Evolutionary conservation across 2,113 vertebrate genomes (phyloP).

Genomic region (Perognathus longimembris): DNA sequence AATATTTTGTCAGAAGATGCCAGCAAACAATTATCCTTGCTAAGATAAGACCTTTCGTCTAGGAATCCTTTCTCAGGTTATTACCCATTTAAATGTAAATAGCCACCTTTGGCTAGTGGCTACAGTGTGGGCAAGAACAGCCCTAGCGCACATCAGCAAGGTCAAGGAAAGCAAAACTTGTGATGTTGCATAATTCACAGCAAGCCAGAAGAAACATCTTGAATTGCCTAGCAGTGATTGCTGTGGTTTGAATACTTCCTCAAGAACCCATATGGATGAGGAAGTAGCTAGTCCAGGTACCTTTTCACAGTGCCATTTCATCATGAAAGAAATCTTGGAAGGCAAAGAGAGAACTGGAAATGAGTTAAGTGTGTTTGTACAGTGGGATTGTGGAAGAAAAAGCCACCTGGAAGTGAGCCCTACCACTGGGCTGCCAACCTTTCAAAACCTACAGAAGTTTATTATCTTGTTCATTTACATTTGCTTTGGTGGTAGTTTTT

Average conservation of each 20-base stretch:
- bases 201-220: not conserved
- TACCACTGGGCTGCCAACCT: not conserved
- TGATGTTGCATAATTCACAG: not conserved
- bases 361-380: not conserved
- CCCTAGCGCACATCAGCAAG: not conserved
- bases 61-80: not conserved
- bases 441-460: not conserved
- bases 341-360: not conserved
- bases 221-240: not conserved
- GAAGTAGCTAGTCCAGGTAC: not conserved
- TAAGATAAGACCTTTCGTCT: not conserved
- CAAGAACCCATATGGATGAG: not conserved
- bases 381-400: not conserved
- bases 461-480: not conserved
- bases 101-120: not conserved
- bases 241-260: not conserved
- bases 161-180: conserved; percentile 18
- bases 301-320: not conserved
- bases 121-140: not conserved
- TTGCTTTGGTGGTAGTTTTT: not conserved
- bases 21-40: not conserved
- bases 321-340: not conserved
- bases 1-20: not conserved
- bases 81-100: not conserved
- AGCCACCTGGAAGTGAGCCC: not conserved